Evolutionary conservation across 1,140 invertebrate species (phyloP), one percentile per base, ranked within the genome.

Genomic region (Campoletis sonorensis): DNA sequence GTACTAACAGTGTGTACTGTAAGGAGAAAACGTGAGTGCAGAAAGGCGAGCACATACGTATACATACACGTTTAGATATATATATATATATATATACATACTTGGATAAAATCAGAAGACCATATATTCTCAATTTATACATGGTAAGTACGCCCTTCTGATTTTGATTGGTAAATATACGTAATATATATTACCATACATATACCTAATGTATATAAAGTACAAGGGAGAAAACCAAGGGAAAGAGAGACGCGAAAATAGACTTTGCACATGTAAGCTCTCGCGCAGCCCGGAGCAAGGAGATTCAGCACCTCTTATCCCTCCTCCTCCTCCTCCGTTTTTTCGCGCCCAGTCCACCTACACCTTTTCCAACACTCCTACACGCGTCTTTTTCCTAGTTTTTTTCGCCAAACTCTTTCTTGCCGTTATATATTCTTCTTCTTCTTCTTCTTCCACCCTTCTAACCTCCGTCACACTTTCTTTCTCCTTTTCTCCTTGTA

Each of bases 241-340:
- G 4, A 16, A 64, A 64, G 54, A 61, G 76, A 49, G 61, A 67
- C 30, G 67, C 13, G 26, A 70, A 45, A 18, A 77, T 54, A 67
- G 76, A 78, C 76, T 67, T 78, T 23, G 76, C 76, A 78, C 58
- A 78, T 64, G 76, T 58, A 78, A 78, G 54, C 61, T 67, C 76
- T 61, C 81, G 82, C 83, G 82, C 58, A 72, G 71, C 21, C 79
- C 45, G 67, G 45, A 68, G 51, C 16, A 64, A 77, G 71, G 73
- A 71, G 68, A 45, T 21, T 58, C 67, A 79, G 71, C 30, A 79
- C 81, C 79, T 67, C 80, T 79, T 83, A 80, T 84, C 80, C 78
- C 71, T 37, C n/a, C 40, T 68, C 49, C 5, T 23, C 45, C 21
- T 33, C 33, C 23, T n/a, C n/a, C n/a, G n/a, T n/a, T n/a, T n/a